These are phyloP conservation scores for Tipula helvola DNA, from an alignment of 2,888 invertebrate species.

Conservation along the genomic window DNA sequence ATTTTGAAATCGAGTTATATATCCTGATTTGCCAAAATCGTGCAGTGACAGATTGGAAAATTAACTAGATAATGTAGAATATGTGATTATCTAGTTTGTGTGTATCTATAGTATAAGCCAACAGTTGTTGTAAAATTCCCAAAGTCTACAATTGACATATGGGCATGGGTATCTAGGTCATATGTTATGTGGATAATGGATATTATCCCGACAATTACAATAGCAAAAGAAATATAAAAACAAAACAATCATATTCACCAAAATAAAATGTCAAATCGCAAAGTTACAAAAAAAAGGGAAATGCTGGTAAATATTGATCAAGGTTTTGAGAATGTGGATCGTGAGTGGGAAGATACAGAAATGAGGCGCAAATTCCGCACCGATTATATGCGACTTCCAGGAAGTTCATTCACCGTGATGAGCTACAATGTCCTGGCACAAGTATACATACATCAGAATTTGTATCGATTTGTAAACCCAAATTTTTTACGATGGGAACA, in stretches of 20 bases:
- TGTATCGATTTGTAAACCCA: slow-evolving; percentile 52
- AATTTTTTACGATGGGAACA: slow-evolving; percentile 54
- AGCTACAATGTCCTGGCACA: slow-evolving; percentile 87
- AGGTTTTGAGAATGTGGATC: background rate
- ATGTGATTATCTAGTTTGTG: no score
- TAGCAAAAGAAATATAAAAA: no score
- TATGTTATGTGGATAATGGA: no score
- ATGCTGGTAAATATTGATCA: background rate
- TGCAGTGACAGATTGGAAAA: no score
- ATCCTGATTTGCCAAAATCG: no score
- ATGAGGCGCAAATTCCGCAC: background rate
- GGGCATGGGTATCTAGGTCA: no score
- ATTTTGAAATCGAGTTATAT: no score
- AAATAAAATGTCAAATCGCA: background rate
- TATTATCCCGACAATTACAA: no score
- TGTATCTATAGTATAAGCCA: no score
- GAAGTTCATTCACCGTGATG: slow-evolving; percentile 48
- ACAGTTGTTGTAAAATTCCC: no score
- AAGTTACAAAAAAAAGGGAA: background rate
- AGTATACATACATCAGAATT: slow-evolving; percentile 58
- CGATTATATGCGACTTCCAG: background rate
- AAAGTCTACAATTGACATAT: no score
- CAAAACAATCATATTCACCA: background rate
- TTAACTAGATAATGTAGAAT: no score
- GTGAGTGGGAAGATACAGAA: background rate